Percentiles rank a stretch among this genome's conserved stretches.
Evolutionary conservation across 2,797 vertebrate species (phyloP).

Genomic region (Alosa sapidissima): DNA sequence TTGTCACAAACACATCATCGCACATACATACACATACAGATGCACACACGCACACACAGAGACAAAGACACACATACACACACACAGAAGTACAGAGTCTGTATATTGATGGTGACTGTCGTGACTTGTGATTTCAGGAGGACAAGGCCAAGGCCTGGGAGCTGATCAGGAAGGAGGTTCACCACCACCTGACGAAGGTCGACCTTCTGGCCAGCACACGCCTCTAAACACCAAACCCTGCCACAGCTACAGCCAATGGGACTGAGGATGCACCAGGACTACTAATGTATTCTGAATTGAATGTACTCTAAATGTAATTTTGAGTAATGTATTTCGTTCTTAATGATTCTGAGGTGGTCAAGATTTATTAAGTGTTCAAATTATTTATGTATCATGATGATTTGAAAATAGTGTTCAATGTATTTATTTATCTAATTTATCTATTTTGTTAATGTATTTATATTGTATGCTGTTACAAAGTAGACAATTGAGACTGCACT

Average conservation of each 20-base stretch:
- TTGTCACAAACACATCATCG: neutral
- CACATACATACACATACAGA: neutral
- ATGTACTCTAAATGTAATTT: too few species aligned
- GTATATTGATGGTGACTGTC: neutral
- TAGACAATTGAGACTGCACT: too few species aligned
- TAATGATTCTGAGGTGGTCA: neutral
- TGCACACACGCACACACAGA: neutral
- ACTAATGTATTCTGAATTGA: neutral
- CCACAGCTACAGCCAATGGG: neutral
- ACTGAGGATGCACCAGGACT: neutral
- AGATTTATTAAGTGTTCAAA: neutral
- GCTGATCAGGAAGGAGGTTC: too few species aligned
- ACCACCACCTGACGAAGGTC: too few species aligned
- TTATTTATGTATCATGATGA: neutral
- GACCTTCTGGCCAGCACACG: too few species aligned
- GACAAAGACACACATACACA: neutral
- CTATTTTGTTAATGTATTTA: neutral
- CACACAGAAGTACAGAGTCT: neutral
- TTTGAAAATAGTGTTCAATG: neutral
- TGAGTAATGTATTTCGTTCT: too few species aligned
- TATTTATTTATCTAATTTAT: neutral
- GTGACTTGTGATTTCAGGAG: conserved; percentile 28
- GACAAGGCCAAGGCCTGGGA: too few species aligned
- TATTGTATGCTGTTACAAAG: too few species aligned
- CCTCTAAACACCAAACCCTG: too few species aligned